Evolutionary conservation across 2,797 vertebrate species (phyloP).

Genomic region (Carcharodon carcharias): DNA sequence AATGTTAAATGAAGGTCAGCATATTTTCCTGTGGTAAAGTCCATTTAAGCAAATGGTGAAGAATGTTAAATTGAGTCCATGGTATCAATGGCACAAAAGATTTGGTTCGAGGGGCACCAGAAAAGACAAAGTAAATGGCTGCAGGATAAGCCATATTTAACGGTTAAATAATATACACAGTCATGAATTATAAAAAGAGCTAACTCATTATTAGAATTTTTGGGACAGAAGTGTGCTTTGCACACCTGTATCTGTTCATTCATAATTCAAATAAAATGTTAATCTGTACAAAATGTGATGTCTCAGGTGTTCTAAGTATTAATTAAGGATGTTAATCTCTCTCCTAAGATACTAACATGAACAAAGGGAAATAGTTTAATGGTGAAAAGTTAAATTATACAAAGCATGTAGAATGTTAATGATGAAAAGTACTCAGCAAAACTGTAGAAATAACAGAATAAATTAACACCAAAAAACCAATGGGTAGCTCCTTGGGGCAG

Average conservation of each 20-base stretch:
- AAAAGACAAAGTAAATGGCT: not conserved
- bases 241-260: not conserved
- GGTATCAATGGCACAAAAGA: not conserved
- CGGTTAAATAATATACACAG: not conserved
- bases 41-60: not conserved
- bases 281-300: not conserved
- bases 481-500: not conserved
- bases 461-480: not conserved
- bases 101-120: not conserved
- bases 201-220: not conserved
- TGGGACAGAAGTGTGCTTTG: not conserved
- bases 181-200: not conserved
- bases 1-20: not conserved
- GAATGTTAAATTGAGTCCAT: not conserved
- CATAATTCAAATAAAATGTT: not conserved
- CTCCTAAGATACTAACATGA: not conserved
- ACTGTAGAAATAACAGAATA: not conserved
- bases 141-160: not conserved
- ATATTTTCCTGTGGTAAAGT: not conserved
- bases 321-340: conserved; percentile 11
- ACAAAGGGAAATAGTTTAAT: not conserved
- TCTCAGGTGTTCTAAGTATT: not conserved
- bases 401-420: not conserved
- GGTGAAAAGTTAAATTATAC: not conserved
- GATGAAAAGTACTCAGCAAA: not conserved